Base-by-base conservation (phyloP, 2,888 invertebrate species). In the Lithophane leautieri region DNA sequence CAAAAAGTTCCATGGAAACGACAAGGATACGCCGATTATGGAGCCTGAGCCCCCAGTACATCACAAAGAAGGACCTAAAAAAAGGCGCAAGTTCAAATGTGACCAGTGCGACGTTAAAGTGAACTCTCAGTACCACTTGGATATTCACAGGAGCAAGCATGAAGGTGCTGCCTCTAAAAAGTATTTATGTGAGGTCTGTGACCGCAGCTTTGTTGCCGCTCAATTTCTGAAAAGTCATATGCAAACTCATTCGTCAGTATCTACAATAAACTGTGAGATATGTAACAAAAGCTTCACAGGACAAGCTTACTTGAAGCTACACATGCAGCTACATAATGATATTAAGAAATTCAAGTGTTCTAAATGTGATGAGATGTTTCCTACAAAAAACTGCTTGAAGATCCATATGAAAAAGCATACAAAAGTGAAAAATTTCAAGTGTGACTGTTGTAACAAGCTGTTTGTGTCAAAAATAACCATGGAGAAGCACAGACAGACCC, bases 351-450 rank as follows among this genome's bases (percentile, higher is more conserved):
- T 96, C 65, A 96, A 96, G 82, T 96, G 96, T 90, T 93, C 94
- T 0, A 96, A 96, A 79, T 96, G 96, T 28, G 96, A 96, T 56
- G 96, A 96, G 73, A 95, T 96, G 95, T 93, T 96, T 56, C 96
- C 96, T 0, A 96, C 96, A 0, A 96, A 96, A 85, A 96, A 96
- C 83, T 96, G 96, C 82, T 87, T 96, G 44, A 96, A 96, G 90
- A 92, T 94, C 6, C 96, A 96, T 86, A 96, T 96, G 96, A 96
- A 96, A 73, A 96, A 96, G 78, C 96, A 96, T 79, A 94, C 96
- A 0, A 96, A 96, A 87, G 95, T 96, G 0, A 96, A 96, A 92
- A 96, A 96, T 84, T 96, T 96, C 78, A 96, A 96, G 85, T 96
- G 96, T 62, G 96, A 96, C 74, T 94, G 92, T 66, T 96, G 96